Base-by-base conservation (phyloP, 2,888 invertebrate genomes). In the Platynereis dumerilii region DNA sequence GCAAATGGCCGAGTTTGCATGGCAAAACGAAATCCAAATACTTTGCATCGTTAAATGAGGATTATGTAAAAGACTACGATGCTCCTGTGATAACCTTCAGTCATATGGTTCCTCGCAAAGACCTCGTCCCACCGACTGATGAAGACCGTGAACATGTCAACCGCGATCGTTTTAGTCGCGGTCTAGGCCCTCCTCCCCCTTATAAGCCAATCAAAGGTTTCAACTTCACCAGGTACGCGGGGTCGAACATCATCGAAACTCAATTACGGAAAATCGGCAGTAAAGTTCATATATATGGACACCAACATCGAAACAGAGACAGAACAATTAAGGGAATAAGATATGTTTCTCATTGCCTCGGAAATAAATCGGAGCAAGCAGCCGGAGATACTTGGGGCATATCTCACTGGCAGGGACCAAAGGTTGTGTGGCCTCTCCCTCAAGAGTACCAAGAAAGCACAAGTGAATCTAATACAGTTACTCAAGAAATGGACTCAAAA, bases 311-410 rank as follows among this genome's bases (percentile, higher is more conserved):
- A 24, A 73, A 74, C 60, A 52, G 74, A 22, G 72, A 70, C 62
- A 48, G 74, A 2, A 52, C 55, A 2, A 67, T 74, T 2, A 70
- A 71, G 28, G 72, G 74, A 2, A 65, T 74, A 17, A 60, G 69
- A 2, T 74, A 74, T 39, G 65, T 74, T 2, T 71, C 74, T 3
- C 74, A 74, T 60, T 74, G 74, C 58, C 57, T 74, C 48, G 74
- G 74, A 15, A 64, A 69, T 28, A 60, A 52, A 10, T 22, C 34
- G 24, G 74, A 74, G 27, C 60, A 67, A 59, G 60, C 59, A 10
- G 65, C 69, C 17, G 74, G 88, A 72, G 88, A 90, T 76, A 83
- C 87, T 2, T 78, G 91, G 64, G 87, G 86, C n/a, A 87, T 89
- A 59, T n/a, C 42, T 10, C 39, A 58, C 5, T 69, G 69, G 69